Evolutionary conservation across 2,888 invertebrate species (phyloP), one percentile per base, ranked within the genome.

Genomic region (Hirtodrosophila cameraria): DNA sequence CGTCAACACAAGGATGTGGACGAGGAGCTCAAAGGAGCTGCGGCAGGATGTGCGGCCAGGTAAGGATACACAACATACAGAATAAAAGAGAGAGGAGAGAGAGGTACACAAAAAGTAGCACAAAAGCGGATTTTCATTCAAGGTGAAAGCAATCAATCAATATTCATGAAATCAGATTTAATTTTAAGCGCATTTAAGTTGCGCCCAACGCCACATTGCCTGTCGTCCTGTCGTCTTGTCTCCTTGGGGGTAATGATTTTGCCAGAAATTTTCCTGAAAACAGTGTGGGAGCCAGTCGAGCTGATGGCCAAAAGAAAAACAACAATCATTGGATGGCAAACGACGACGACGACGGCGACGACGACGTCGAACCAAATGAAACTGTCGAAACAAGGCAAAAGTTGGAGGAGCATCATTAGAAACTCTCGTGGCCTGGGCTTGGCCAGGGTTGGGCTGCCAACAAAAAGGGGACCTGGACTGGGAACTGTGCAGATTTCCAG

Each of bases 131-230:
- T 82, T 85, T 83, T 85, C 74, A 85, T 84, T 84, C 85, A 85
- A 84, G 84, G 84, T 85, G 85, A 84, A 84, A 84, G 85, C 84
- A 84, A 84, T 84, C 84, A 84, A 84, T 84, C 84, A 84, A 84
- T 84, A 84, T 84, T 84, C 84, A 84, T 84, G 84, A 84, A 84
- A 84, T 84, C 84, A 83, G 83, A 83, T 83, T 83, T 80, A 82
- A 84, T 83, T 81, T 83, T 84, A 84, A 83, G 83, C 83, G 84
- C 74, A 83, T 84, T 83, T 83, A 83, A 83, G 81, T 81, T 77
- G 54, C 67, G 60, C 53, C 66, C 64, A 58, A 48, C 39, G 33
- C 12, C 67, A 23, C 35, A 11, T 46, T 55, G 30, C 16, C 35
- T 1, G 9, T 12, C 2, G 8, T 23, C n/a, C 13, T 12, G 1